Percentiles rank a stretch among this genome's conserved stretches.
These are phyloP conservation scores for Lepidochitona cinerea DNA, from an alignment of 2,888 invertebrate genomes.

Conservation along the genomic window DNA sequence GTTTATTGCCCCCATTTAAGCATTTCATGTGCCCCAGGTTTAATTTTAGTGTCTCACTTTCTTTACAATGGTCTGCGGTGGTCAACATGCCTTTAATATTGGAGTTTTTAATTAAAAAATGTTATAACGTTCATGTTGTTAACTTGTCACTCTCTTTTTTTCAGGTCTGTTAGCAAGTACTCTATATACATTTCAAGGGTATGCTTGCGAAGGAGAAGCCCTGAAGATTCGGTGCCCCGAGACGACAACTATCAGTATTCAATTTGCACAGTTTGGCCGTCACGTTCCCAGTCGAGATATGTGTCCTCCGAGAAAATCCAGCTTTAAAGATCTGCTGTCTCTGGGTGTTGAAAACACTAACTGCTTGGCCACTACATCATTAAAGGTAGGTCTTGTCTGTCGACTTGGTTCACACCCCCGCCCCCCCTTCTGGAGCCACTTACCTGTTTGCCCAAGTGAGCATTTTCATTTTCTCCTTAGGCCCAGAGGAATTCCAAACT, in stretches of 20 bases:
- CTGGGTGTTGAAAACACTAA: slow-evolving; percentile 50
- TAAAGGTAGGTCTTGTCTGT: slow-evolving; percentile 56
- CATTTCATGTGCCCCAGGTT: too few relatives aligned
- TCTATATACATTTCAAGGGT: slow-evolving; percentile 89
- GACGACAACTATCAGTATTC: slow-evolving; percentile 92
- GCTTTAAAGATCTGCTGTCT: background rate
- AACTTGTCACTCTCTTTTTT: slow-evolving; percentile 46
- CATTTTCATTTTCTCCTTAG: too few relatives aligned
- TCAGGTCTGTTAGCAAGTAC: slow-evolving; percentile 92
- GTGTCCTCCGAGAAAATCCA: slow-evolving; percentile 51
- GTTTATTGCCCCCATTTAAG: too few relatives aligned
- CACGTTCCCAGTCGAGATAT: slow-evolving; percentile 72
- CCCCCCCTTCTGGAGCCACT: too few relatives aligned
- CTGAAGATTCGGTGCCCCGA: slow-evolving; percentile 90
- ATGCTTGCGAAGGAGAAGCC: slow-evolving; percentile 92
- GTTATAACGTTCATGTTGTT: too few relatives aligned
- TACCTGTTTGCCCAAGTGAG: too few relatives aligned
- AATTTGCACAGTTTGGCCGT: slow-evolving; percentile 91
- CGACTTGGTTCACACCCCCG: too few relatives aligned
- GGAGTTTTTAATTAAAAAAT: too few relatives aligned
- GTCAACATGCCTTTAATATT: too few relatives aligned
- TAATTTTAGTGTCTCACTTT: too few relatives aligned
- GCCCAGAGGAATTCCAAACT: too few relatives aligned
- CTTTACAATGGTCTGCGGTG: too few relatives aligned
- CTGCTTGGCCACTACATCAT: slow-evolving; percentile 59